Base-by-base conservation (phyloP, 1,140 invertebrate species). In the Pogonus chalceus region DNA sequence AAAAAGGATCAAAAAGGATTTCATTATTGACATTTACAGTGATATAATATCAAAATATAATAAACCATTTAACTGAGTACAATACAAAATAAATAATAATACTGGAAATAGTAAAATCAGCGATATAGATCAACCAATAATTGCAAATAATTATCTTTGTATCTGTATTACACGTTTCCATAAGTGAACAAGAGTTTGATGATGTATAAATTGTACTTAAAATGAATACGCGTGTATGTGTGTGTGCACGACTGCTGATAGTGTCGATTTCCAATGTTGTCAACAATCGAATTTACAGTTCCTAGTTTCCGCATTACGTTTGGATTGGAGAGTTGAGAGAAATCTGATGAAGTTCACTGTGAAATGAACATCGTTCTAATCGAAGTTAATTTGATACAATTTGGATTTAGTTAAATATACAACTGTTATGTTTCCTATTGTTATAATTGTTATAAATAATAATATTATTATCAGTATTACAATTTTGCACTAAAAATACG, bases 261-360 rank as follows among this genome's bases (percentile, higher is more conserved):
- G 26, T 31, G 14, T 31, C 14, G 4, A n/a, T n/a, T n/a, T n/a
- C n/a, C n/a, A n/a, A 14, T 31, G 14, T 31, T 31, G 26, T 43
- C 18, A 43, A 43, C 37, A 43, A 43, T 43, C 37, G 4, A 18
- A 43, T 43, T 4, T 43, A 43, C 37, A 43, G 37, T 43, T 43
- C 18, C 37, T 43, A n/a, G n/a, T n/a, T n/a, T n/a, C n/a, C n/a
- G n/a, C n/a, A n/a, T n/a, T n/a, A n/a, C n/a, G n/a, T n/a, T n/a
- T n/a, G n/a, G n/a, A n/a, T n/a, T n/a, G n/a, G n/a, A n/a, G n/a
- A n/a, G n/a, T n/a, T n/a, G n/a, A n/a, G n/a, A n/a, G n/a, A n/a
- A n/a, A n/a, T n/a, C n/a, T n/a, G n/a, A n/a, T n/a, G n/a, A n/a
- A n/a, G n/a, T n/a, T n/a, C n/a, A n/a, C n/a, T n/a, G n/a, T n/a